Evolutionary conservation across 2,888 invertebrate genomes (phyloP), one percentile per base, ranked within the genome.

Genomic region (Diploptera punctata): DNA sequence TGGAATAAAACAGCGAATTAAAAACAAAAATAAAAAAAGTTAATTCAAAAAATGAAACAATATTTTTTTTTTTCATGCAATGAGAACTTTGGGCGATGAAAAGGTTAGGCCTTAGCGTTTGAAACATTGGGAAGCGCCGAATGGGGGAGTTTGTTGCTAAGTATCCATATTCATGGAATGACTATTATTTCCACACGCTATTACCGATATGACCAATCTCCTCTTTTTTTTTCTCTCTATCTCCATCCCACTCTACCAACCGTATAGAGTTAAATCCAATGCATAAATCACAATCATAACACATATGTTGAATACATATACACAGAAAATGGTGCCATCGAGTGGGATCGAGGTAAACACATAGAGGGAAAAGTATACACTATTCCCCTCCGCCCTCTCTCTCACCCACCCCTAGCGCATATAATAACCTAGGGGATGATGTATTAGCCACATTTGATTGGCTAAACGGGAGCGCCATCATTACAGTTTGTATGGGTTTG

Each of bases 221-320:
- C 18, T 13, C 18, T 26, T 47, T 47, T 21, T n/a, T 44, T n/a
- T 43, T 13, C 47, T 19, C 19, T 26, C 26, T 10, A 24, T 26
- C 33, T 9, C 21, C 21, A 47, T 62, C 33, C 5, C 33, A 13
- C 13, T 16, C 26, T 19, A 21, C 5, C 24, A 54, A 16, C 21
- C 21, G 38, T 38, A 33, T 33, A 65, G 65, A 44, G 65, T 65
- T 65, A 65, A 60, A 65, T 33, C 65, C 65, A 44, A 65, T 65
- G 65, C 65, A 65, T 65, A 65, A 65, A 65, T 65, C 65, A 65
- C 47, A 65, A 65, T 65, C 65, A 65, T 65, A 65, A 65, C 65
- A 65, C 65, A 57, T 57, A 57, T 57, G 31, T 57, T n/a, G 57
- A 57, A 29, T 31, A 57, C 47, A n/a, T n/a, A n/a, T n/a, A n/a